These are phyloP conservation scores for Phrynocephalus guinanensis DNA, from an alignment of 2,797 vertebrate species.

Conservation along the genomic window DNA sequence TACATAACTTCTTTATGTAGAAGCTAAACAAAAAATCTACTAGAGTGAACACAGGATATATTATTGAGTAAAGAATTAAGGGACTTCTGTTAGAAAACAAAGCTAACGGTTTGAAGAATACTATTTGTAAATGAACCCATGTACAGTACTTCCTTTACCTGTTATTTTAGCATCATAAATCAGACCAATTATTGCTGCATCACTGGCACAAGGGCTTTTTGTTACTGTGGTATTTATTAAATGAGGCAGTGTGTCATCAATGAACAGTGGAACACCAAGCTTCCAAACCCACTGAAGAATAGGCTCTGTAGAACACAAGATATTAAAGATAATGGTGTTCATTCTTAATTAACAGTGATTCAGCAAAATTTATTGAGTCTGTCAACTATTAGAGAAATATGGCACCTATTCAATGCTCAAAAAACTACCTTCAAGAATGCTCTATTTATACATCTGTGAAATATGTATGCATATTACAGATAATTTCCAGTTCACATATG, in stretches of 20 bases:
- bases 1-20: background rate
- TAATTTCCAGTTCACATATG: too few species aligned
- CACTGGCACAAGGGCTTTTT: slow-evolving; percentile 70
- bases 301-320: slow-evolving; percentile 66
- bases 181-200: slow-evolving; percentile 59
- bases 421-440: too few species aligned
- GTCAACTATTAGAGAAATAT: too few species aligned
- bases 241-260: fast-evolving
- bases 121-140: too few species aligned
- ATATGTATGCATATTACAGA: too few species aligned
- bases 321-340: too few species aligned
- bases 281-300: slow-evolving; percentile 64
- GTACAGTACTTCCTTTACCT: slow-evolving; percentile 47
- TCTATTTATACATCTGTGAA: too few species aligned
- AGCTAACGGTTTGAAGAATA: background rate
- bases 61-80: background rate
- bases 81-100: background rate
- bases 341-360: too few species aligned
- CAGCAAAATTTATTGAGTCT: too few species aligned
- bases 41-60: background rate
- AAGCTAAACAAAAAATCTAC: background rate
- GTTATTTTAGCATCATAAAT: background rate
- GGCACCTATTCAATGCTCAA: too few species aligned
- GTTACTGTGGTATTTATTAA: slow-evolving; percentile 29
- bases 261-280: background rate